These are phyloP conservation scores for Scortum barcoo DNA, from an alignment of 2,113 vertebrate species.

Conservation along the genomic window DNA sequence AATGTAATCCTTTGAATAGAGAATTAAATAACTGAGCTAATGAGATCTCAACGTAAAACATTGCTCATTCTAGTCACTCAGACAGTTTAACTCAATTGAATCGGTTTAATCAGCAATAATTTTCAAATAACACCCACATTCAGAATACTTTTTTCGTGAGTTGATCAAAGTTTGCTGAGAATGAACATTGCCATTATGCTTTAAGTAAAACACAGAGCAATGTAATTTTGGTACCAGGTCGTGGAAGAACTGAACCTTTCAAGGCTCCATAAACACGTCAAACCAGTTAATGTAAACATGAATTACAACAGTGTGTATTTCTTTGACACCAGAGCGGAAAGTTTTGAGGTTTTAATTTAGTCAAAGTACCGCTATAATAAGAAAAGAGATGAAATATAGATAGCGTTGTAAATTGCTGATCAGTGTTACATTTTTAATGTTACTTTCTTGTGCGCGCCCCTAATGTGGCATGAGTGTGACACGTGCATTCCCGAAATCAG, in stretches of 20 bases:
- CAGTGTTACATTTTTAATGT: conserved; percentile 9
- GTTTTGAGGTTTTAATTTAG: neutral
- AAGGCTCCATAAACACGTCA: neutral
- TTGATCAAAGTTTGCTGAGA: neutral
- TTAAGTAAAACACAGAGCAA: neutral
- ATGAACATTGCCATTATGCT: neutral
- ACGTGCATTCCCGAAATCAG: conserved; percentile 71
- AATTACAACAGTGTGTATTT: neutral
- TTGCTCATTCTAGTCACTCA: conserved; percentile 36
- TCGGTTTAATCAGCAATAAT: conserved; percentile 11
- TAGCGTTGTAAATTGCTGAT: conserved; percentile 15
- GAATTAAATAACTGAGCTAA: conserved; percentile 72
- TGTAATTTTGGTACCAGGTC: neutral
- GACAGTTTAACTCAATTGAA: conserved; percentile 1
- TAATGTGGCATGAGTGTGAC: conserved; percentile 63
- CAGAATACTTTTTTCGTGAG: neutral
- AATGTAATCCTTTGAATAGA: conserved; percentile 61
- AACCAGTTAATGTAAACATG: neutral
- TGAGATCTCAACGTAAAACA: conserved; percentile 61
- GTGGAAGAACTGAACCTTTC: neutral
- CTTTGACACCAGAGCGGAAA: neutral
- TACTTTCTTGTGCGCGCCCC: conserved; percentile 43
- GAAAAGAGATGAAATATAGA: conserved; percentile 6
- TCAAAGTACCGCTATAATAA: neutral
- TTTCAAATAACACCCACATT: neutral